Percentiles rank a stretch among this genome's conserved stretches.
Conservation (phyloP, 2,888 invertebrate species). For the Hemicrepidius hirtus region DNA sequence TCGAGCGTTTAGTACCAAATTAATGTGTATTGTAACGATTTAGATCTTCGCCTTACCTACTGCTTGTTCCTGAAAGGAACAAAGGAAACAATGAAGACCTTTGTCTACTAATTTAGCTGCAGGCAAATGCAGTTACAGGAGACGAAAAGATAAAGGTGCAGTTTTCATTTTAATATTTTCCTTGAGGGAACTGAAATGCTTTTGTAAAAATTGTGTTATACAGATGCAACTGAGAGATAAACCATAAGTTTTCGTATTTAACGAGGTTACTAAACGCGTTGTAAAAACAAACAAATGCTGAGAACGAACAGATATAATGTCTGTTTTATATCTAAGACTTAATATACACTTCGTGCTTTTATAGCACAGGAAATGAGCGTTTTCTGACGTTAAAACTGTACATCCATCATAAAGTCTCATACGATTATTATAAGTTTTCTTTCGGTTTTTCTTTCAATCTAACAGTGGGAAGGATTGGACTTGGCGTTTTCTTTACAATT, state of each 20-base stretch:
- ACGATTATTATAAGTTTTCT: too few relatives aligned
- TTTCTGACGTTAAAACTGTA: slow-evolving; percentile 17
- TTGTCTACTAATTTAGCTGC: background rate
- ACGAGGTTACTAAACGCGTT: slow-evolving; percentile 45
- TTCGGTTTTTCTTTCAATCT: too few relatives aligned
- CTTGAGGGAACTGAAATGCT: background rate
- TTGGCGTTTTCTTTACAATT: too few relatives aligned
- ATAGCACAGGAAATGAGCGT: slow-evolving; percentile 31
- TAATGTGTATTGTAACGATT: slow-evolving; percentile 12
- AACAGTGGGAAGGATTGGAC: too few relatives aligned
- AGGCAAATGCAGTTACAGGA: background rate
- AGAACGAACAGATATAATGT: slow-evolving; percentile 48
- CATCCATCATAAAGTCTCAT: slow-evolving; percentile 1
- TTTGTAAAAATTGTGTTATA: slow-evolving; percentile 27
- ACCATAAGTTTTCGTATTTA: slow-evolving; percentile 40
- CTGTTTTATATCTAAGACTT: slow-evolving; percentile 42
- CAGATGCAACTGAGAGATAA: slow-evolving; percentile 36
- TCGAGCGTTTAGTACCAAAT: slow-evolving; percentile 15
- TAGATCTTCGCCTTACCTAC: background rate
- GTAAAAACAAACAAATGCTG: slow-evolving; percentile 48
- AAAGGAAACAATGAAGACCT: background rate
- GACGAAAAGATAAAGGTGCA: background rate
- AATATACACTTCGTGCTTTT: slow-evolving; percentile 38
- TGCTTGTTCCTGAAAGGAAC: background rate
- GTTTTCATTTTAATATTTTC: background rate